Percentiles rank a stretch among this genome's conserved stretches.
Conservation (phyloP, 2,888 invertebrate genomes). For the Callosobruchus maculatus region DNA sequence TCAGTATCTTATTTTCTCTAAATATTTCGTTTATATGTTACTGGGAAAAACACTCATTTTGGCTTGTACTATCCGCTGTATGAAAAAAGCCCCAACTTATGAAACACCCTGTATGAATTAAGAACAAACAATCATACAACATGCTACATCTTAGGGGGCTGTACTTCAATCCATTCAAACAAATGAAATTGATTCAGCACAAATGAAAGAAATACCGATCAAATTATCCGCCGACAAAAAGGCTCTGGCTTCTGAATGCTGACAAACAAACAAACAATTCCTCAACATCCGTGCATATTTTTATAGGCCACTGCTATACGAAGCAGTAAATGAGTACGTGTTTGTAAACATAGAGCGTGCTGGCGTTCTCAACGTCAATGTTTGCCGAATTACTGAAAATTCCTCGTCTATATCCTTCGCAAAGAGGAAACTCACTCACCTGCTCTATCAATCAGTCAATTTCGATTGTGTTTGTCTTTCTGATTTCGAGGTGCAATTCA, state of each 20-base stretch:
- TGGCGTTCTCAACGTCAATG: neutral
- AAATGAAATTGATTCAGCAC: too few species aligned
- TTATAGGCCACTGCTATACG: neutral
- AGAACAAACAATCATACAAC: too few species aligned
- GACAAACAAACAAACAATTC: neutral
- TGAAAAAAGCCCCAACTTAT: too few species aligned
- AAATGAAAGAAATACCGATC: too few species aligned
- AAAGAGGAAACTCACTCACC: neutral
- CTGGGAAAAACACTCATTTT: too few species aligned
- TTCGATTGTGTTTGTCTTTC: neutral
- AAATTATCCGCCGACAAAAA: too few species aligned
- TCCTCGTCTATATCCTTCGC: neutral
- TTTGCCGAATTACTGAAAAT: neutral
- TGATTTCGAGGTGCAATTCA: neutral
- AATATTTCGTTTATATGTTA: too few species aligned
- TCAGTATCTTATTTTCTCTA: too few species aligned
- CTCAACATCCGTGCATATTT: neutral
- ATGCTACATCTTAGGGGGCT: too few species aligned
- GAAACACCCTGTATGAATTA: too few species aligned
- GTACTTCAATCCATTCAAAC: too few species aligned
- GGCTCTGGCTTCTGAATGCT: neutral
- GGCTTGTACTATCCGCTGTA: too few species aligned
- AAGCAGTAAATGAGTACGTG: neutral
- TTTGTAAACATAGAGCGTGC: neutral
- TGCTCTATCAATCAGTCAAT: neutral